phyloP scores from a whole-genome alignment of 2,797 vertebrate species.

The Cygnus olor region DNA sequence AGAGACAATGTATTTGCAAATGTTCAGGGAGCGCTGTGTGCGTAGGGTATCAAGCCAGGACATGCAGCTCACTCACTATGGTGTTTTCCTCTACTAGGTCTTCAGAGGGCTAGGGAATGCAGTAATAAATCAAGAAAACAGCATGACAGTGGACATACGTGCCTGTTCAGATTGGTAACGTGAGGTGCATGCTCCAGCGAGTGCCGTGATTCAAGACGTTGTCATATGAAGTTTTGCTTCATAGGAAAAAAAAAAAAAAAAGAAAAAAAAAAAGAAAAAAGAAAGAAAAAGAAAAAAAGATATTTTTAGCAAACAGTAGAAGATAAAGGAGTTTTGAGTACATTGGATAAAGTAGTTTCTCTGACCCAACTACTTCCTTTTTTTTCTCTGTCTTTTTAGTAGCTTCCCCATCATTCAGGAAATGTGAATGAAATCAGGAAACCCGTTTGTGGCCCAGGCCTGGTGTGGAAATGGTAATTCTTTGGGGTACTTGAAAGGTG shows the following conservation, averaged over 20 bases:
- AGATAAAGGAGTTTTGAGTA: neutral
- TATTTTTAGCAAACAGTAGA: neutral
- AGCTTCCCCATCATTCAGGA: neutral
- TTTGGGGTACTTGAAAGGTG: neutral
- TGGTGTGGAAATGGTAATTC: neutral
- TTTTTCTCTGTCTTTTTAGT: neutral
- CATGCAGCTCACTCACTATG: neutral
- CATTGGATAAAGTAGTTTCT: neutral
- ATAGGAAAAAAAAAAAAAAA: too few relatives aligned
- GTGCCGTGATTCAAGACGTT: neutral
- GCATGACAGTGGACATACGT: neutral
- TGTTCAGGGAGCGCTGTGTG: accelerated
- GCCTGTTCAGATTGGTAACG: neutral
- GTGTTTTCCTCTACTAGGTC: neutral
- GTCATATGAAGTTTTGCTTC: neutral
- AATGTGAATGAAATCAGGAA: neutral
- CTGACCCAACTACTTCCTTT: neutral
- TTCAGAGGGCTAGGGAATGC: neutral
- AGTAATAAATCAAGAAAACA: neutral
- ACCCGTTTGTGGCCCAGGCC: neutral
- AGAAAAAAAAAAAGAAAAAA: accelerated
- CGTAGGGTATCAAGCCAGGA: neutral
- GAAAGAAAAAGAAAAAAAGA: accelerated
- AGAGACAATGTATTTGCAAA: neutral
- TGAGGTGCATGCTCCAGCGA: neutral